Evolutionary conservation across 2,888 invertebrate genomes (phyloP), one percentile per base, ranked within the genome.

Genomic region (Lasius platythorax): DNA sequence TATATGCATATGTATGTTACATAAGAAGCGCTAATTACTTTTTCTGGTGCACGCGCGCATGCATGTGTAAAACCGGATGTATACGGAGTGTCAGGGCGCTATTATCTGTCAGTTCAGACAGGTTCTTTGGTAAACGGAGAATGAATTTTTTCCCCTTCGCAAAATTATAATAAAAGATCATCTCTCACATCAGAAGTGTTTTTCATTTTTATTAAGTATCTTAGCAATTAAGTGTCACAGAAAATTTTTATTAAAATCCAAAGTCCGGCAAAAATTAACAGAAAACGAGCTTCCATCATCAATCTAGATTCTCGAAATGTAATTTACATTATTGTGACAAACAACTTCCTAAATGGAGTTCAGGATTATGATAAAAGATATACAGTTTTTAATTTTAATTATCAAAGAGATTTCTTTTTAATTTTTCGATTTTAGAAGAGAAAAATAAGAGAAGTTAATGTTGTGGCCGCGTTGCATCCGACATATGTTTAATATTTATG

Each of bases 21-120:
- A 56, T 85, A 84, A 87, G 76, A 81, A 85, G 56, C 68, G 76
- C 70, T 88, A 88, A 89, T 88, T 88, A 89, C 78, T 87, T 85
- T 85, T 87, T 61, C 61, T 15, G 61, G 33, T 56, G 50, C 2
- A 43, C 12, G 11, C n/a, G 12, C 56, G 23, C 18, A 28, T 46
- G 46, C 18, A 23, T 12, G 63, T 63, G 11, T 33, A 64, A 70
- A 56, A 28, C 15, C 46, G 5, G 18, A 64, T n/a, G 18, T 56
- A n/a, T 56, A 68, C 40, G 15, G 23, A 46, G 53, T 76, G 28
- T 8, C n/a, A 12, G n/a, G 18, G 15, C n/a, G 23, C 12, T 40
- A 37, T 78, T 67, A 78, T 56, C 28, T 18, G 15, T n/a, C 28
- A 30, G 43, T 30, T 37, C 5, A 37, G 58, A 43, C 70, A 37